Evolutionary conservation across 2,113 vertebrate genomes (phyloP), one percentile per base, ranked within the genome.

Genomic region (Haemorhous mexicanus): DNA sequence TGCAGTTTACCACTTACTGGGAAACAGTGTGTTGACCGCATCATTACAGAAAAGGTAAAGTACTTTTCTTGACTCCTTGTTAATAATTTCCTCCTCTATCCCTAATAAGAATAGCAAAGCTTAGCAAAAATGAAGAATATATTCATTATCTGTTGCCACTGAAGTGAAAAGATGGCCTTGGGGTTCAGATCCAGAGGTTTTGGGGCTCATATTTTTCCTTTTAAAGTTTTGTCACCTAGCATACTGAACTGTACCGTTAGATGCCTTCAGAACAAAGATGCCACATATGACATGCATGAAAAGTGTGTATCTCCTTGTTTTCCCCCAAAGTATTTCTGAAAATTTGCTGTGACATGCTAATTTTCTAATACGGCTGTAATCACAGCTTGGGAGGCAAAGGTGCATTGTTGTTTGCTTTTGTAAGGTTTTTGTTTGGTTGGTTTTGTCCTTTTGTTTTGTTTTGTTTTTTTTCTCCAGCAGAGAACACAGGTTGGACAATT

Each of bases 41-140:
- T 99, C 96, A 99, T 99, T 96, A 99, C 99, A 37, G 99, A 99
- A 96, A 99, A 99, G 99, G 99, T 99, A 97, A 95, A 43, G 63
- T 82, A 27, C 41, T 84, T 72, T 89, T 74, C 43, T 69, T 94
- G 73, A 87, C 46, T 84, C 21, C 11, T 74, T 47, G 27, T 58
- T 53, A 56, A n/a, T 69, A 49, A 12, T 63, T 85, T 62, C 44
- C 30, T 91, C 55, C 39, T 7, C 24, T 78, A 13, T 55, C 28
- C 35, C 4, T 90, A 73, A 41, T 56, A 67, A 30, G 58, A 75
- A 26, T 66, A 64, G n/a, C 46, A 73, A 67, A 68, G 16, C 37
- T 44, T 91, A 63, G 44, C 77, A 47, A 80, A 95, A 94, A 9
- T 87, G 19, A 70, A 50, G 41, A 69, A 20, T 63, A 4, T 47